Evolutionary conservation across 2,113 vertebrate genomes (phyloP).

Genomic region (Oryzias javanicus): DNA sequence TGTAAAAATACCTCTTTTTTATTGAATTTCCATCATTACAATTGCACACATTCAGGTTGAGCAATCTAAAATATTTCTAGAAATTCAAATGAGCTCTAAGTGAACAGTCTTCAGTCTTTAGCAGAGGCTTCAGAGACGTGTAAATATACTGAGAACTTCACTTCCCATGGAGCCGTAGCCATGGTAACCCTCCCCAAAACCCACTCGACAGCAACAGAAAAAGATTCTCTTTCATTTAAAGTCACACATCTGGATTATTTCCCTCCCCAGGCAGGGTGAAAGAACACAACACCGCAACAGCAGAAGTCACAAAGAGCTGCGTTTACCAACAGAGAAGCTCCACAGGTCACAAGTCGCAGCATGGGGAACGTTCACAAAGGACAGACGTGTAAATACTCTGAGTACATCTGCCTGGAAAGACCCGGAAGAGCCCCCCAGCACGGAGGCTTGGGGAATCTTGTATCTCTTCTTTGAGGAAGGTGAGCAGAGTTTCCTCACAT

Average conservation of each 20-base stretch:
- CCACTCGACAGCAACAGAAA: slow-evolving; percentile 24
- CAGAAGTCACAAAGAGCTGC: slow-evolving; percentile 48
- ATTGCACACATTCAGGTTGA: slow-evolving; percentile 72
- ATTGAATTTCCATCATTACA: slow-evolving; percentile 73
- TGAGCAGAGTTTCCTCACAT: slow-evolving; percentile 34
- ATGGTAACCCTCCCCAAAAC: slow-evolving; percentile 1
- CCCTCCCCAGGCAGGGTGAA: background rate
- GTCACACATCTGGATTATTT: slow-evolving; percentile 42
- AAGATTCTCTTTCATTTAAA: slow-evolving; percentile 42
- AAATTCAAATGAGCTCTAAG: slow-evolving; percentile 67
- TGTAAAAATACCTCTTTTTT: slow-evolving; percentile 78
- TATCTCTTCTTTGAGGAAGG: slow-evolving; percentile 11
- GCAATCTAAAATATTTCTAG: slow-evolving; percentile 72
- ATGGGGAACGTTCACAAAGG: slow-evolving; percentile 13
- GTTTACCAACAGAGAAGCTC: slow-evolving; percentile 44
- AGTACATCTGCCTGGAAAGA: background rate
- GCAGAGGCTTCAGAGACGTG: slow-evolving; percentile 62
- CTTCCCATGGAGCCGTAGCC: slow-evolving; percentile 38
- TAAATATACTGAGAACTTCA: slow-evolving; percentile 67
- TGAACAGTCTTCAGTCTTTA: slow-evolving; percentile 77
- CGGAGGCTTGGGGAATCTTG: background rate
- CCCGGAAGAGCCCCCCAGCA: background rate
- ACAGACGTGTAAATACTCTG: slow-evolving; percentile 21
- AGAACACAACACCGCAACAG: slow-evolving; percentile 49
- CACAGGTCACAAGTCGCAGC: slow-evolving; percentile 29